These are phyloP conservation scores for Oryzias curvinotus DNA, from an alignment of 2,113 vertebrate genomes.

Conservation along the genomic window DNA sequence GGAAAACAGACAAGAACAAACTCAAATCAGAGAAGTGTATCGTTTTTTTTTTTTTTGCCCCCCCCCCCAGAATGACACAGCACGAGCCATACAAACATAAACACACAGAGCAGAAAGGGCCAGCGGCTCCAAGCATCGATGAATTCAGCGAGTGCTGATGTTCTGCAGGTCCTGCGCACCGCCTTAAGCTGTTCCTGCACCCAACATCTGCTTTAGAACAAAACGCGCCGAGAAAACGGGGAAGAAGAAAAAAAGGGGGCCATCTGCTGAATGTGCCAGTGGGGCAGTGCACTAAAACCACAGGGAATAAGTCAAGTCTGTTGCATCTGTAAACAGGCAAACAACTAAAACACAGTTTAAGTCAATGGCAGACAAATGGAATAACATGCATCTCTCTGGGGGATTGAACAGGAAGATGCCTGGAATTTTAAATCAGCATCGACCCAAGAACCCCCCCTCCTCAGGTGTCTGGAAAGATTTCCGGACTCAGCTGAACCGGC, in stretches of 20 bases:
- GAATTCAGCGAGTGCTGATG: slow-evolving; percentile 52
- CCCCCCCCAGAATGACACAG: slow-evolving; percentile 35
- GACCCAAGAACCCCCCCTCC: slow-evolving; percentile 7
- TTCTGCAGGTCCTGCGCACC: slow-evolving; percentile 50
- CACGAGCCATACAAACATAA: slow-evolving; percentile 57
- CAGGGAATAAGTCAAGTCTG: slow-evolving; percentile 37
- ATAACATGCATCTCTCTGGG: slow-evolving; percentile 24
- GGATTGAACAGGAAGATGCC: neutral
- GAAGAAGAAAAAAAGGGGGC: neutral
- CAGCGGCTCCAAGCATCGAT: slow-evolving; percentile 49
- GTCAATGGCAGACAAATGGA: slow-evolving; percentile 18
- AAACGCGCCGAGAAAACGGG: slow-evolving; percentile 22
- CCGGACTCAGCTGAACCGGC: neutral
- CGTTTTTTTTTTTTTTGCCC: neutral
- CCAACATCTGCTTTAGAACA: slow-evolving; percentile 55
- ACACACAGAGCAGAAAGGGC: slow-evolving; percentile 41
- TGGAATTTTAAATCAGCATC: slow-evolving; percentile 34
- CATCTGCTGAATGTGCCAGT: slow-evolving; percentile 46
- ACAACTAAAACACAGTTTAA: slow-evolving; percentile 37
- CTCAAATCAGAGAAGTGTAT: slow-evolving; percentile 43
- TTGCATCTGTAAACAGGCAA: slow-evolving; percentile 51
- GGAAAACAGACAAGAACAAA: slow-evolving; percentile 14
- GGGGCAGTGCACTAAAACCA: slow-evolving; percentile 42
- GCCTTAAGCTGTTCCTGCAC: slow-evolving; percentile 59
- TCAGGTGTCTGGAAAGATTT: slow-evolving; percentile 25